Evolutionary conservation across 2,888 invertebrate genomes (phyloP), one percentile per base, ranked within the genome.

Genomic region (Lucinisca nassula): DNA sequence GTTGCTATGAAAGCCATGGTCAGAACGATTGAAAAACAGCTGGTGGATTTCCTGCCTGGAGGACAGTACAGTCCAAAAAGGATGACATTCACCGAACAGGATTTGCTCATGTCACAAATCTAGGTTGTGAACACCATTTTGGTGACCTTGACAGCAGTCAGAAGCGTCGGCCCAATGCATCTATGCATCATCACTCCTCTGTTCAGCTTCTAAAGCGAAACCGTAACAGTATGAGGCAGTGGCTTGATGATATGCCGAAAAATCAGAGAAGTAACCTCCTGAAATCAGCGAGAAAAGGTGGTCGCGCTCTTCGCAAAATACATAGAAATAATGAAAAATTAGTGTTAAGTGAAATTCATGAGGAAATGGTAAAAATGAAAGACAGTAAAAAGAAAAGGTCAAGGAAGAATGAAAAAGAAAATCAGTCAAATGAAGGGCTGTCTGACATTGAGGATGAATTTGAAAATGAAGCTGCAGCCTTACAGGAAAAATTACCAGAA

Each of bases 101-200:
- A 3, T 89, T 84, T 84, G 82, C 79, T 12, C 85, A 81, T 21
- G 6, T 79, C 3, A 89, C 89, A 8, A 92, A 92, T 51, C 73
- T 92, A 1, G 84, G 79, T 2, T 88, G 87, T 75, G 91, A 91
- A n/a, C 92, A 92, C 32, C 90, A 90, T 76, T 92, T 92, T 87
- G 90, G 89, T 6, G 87, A 91, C 51, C 58, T 91, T 21, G 92
- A 91, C 70, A 77, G 79, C 17, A 85, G 87, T 24, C 90, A 91
- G 49, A 67, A 74, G n/a, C 14, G 88, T n/a, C 72, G 91, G 10
- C 89, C 85, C 4, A 83, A 82, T 84, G 88, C 90, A 27, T 83
- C 86, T 1, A 45, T 90, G 51, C 91, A 91, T 35, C 88, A 90
- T 70, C 90, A 92, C 49, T 78, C 88, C 1, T 84, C 85, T 1